phyloP scores from a whole-genome alignment of 1,140 invertebrate genomes.

The Stratiolaelaps scimitus region DNA sequence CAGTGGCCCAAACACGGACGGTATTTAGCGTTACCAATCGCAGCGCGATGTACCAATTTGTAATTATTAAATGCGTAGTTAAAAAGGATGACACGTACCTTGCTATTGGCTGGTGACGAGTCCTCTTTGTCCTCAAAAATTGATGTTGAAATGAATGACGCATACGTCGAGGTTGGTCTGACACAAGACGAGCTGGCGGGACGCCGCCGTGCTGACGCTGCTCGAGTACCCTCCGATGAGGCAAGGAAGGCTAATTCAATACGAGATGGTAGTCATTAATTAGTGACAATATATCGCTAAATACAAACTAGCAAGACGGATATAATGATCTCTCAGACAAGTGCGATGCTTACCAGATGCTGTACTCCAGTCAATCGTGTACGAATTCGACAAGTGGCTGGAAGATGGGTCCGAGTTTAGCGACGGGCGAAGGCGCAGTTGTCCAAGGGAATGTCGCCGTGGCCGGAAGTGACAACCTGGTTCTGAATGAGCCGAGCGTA shows the following conservation, averaged over 20 bases:
- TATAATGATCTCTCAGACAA: too few relatives aligned
- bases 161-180: constrained; percentile 4
- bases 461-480: constrained; percentile 4
- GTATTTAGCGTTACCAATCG: too few relatives aligned
- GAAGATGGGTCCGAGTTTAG: neutral
- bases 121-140: constrained; percentile 27
- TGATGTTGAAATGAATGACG: constrained; percentile 16
- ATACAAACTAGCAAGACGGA: too few relatives aligned
- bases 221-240: constrained; percentile 16
- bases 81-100: too few relatives aligned
- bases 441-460: constrained; percentile 8
- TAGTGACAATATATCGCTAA: neutral
- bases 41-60: too few relatives aligned
- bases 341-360: neutral
- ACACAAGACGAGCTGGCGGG: constrained; percentile 13
- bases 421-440: neutral
- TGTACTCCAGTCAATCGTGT: constrained; percentile 23
- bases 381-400: neutral
- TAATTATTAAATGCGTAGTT: too few relatives aligned
- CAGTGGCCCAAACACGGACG: too few relatives aligned
- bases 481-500: constrained; percentile 17
- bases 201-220: constrained; percentile 5
- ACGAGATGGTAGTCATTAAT: neutral
- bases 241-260: constrained; percentile 24
- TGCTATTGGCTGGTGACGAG: constrained; percentile 3